phyloP scores from a whole-genome alignment of 2,113 vertebrate genomes.

The Sclerurus mexicanus region DNA sequence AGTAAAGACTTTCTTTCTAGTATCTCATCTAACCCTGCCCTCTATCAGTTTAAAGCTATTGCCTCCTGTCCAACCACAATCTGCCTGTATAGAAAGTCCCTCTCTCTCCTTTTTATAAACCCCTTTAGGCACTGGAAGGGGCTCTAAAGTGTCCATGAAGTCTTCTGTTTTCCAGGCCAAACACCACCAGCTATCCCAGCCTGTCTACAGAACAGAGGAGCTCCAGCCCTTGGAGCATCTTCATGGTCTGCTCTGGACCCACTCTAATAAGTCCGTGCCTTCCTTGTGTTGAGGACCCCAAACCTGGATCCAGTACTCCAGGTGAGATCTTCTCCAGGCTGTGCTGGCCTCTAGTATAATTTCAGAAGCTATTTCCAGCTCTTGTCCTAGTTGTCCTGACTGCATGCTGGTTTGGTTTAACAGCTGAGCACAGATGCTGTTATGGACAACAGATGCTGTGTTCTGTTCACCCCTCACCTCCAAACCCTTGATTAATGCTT shows the following conservation, averaged over 20 bases:
- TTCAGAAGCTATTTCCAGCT: background rate
- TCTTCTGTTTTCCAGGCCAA: background rate
- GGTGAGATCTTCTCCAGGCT: background rate
- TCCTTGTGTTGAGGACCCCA: background rate
- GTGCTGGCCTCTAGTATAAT: background rate
- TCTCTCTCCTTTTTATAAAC: background rate
- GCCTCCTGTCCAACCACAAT: background rate
- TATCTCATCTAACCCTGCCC: background rate
- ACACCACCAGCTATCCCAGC: background rate
- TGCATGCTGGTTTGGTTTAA: background rate
- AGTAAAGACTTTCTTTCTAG: background rate
- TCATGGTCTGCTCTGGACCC: background rate
- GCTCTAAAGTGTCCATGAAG: background rate
- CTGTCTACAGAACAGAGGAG: background rate
- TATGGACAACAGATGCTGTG: background rate
- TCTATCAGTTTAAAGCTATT: background rate
- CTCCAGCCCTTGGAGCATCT: background rate
- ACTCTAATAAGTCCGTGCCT: no score
- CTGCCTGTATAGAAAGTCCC: background rate
- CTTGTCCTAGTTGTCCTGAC: background rate
- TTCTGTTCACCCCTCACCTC: background rate
- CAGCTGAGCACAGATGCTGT: background rate
- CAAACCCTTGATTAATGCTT: background rate
- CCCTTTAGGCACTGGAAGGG: background rate
- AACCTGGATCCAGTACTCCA: background rate